These are phyloP conservation scores for Zeuzera pyrina DNA, from an alignment of 2,888 invertebrate genomes.

Conservation along the genomic window DNA sequence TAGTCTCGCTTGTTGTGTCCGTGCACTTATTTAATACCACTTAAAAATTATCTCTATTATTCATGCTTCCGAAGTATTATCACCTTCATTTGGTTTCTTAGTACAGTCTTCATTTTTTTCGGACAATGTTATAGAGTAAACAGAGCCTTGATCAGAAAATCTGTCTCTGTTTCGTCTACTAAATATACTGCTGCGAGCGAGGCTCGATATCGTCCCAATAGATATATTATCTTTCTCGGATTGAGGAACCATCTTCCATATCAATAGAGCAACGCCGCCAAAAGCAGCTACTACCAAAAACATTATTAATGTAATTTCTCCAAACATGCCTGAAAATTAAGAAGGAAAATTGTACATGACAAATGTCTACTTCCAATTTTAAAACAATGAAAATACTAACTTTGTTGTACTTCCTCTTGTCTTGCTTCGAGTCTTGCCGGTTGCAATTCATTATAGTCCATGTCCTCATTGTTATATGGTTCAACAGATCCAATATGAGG, in stretches of 20 bases:
- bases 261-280: slow-evolving; percentile 67
- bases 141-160: slow-evolving; percentile 60
- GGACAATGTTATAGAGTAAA: slow-evolving; percentile 63
- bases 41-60: too few relatives aligned
- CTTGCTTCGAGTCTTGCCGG: slow-evolving; percentile 61
- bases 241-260: slow-evolving; percentile 72
- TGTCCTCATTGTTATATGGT: slow-evolving; percentile 49
- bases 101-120: slow-evolving; percentile 53
- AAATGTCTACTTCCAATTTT: not conserved
- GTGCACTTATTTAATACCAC: too few relatives aligned
- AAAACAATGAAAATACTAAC: slow-evolving; percentile 25
- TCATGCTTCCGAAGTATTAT: slow-evolving; percentile 67
- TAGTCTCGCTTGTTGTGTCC: too few relatives aligned
- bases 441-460: slow-evolving; percentile 60
- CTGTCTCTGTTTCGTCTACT: slow-evolving; percentile 50
- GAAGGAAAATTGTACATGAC: not conserved
- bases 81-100: slow-evolving; percentile 49
- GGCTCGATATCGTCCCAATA: slow-evolving; percentile 50
- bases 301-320: slow-evolving; percentile 66
- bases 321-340: slow-evolving; percentile 51
- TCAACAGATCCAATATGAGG: slow-evolving; percentile 53
- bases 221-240: slow-evolving; percentile 65
- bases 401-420: slow-evolving; percentile 46
- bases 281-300: slow-evolving; percentile 74
- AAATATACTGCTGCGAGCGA: slow-evolving; percentile 56